Base-by-base conservation (phyloP, 2,113 vertebrate species). In the Podiceps cristatus region DNA sequence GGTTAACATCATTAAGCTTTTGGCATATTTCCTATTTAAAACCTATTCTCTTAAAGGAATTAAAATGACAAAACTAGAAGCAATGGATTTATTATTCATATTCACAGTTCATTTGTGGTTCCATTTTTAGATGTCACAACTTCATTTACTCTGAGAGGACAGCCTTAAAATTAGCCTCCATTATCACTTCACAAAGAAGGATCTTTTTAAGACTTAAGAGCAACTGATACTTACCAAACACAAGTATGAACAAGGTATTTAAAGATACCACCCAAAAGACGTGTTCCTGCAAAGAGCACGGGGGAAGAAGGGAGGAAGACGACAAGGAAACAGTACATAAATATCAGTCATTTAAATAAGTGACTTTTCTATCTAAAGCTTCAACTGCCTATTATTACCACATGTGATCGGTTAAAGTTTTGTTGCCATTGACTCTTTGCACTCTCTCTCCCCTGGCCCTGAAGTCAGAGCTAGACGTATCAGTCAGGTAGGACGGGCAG, bases 211-310 rank as follows among this genome's bases (percentile, higher is more conserved):
- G 92, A 78, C 55, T 23, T 44, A 58, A 62, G 2, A 88, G 18
- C 47, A 96, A 95, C 77, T 5, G 7, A 62, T 73, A 97, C 99
- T 98, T 98, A 99, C 99, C 99, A 97, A 99, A 99, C 42, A 99
- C 99, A 91, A 99, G 98, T 97, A 99, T 99, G 98, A 99, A 99
- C 67, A 99, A 98, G 1, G 99, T 99, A 95, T 99, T 99, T 93
- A 99, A 98, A 92, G 99, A 99, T 78, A 99, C 99, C 95, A 99
- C 99, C 99, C 99, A 99, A 97, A 99, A 99, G 82, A 99, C 99
- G 91, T 99, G 99, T 60, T 99, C 99, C 99, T 99, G 94, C 2
- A 3, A 74, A 33, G 50, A 62, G 44, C 37, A 71, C 1, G 14
- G 55, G 33, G 63, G 11, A 76, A 42, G 97, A 52, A 92, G 56